phyloP scores from a whole-genome alignment of 2,113 vertebrate genomes.

The Motacilla alba region DNA sequence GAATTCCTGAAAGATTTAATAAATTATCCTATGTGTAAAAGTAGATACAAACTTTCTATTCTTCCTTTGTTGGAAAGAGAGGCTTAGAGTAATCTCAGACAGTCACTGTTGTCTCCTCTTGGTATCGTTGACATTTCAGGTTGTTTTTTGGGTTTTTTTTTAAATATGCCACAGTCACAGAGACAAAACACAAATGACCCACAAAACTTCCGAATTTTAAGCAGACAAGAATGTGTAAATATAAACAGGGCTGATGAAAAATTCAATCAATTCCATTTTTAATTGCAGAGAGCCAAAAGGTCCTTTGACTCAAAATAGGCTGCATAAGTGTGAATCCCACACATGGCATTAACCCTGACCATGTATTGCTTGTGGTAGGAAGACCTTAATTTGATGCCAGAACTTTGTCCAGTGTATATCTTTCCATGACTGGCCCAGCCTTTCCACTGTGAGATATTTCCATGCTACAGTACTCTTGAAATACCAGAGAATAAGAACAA shows the following conservation, averaged over 20 bases:
- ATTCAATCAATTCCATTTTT: not conserved
- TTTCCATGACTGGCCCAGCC: not conserved
- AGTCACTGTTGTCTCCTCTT: not conserved
- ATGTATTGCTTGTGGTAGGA: not conserved
- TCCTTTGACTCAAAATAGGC: not conserved
- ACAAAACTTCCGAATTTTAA: not conserved
- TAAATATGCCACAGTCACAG: not conserved
- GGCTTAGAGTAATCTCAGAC: not conserved
- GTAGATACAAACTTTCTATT: not conserved
- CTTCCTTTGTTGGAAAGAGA: not conserved
- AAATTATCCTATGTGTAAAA: not conserved
- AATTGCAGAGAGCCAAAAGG: not conserved
- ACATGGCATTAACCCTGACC: not conserved
- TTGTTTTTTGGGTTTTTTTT: not conserved
- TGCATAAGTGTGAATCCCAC: not conserved
- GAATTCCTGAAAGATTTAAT: not conserved
- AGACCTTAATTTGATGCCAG: not conserved
- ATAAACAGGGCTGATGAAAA: not conserved
- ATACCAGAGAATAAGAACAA: not conserved
- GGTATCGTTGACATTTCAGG: not conserved
- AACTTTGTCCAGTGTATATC: rapidly evolving
- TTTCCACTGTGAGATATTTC: not conserved
- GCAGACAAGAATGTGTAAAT: not conserved
- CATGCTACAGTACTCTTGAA: not conserved
- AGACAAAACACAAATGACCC: not conserved